Evolutionary conservation across 2,113 vertebrate species (phyloP).

Genomic region (Varanus salvator): DNA sequence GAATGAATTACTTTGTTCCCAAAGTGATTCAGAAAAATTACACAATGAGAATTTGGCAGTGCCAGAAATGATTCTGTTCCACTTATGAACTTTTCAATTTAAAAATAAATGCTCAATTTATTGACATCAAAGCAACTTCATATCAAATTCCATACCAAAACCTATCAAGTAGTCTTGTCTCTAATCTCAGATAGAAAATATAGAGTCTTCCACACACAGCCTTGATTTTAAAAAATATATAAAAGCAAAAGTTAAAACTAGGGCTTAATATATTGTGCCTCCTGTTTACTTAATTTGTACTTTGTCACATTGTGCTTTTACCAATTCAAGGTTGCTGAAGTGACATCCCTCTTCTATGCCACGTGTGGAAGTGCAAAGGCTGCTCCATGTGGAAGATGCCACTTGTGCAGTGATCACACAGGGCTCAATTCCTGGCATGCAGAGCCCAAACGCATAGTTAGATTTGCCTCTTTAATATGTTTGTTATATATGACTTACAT

Average conservation of each 20-base stretch:
- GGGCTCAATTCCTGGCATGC: no score
- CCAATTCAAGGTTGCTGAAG: no score
- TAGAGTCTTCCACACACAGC: neutral
- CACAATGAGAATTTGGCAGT: slow-evolving; percentile 19
- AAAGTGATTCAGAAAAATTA: slow-evolving; percentile 37
- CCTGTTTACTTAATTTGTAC: neutral
- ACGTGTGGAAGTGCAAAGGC: no score
- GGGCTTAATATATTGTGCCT: neutral
- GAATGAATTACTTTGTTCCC: neutral
- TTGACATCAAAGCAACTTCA: neutral
- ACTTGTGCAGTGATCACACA: no score
- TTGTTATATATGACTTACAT: neutral
- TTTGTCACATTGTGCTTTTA: neutral
- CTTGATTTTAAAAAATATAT: neutral
- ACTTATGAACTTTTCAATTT: slow-evolving; percentile 18
- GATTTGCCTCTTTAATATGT: neutral
- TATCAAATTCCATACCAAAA: neutral
- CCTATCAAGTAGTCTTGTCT: neutral
- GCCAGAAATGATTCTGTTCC: slow-evolving; percentile 26
- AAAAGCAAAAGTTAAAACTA: neutral
- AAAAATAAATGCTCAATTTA: slow-evolving; percentile 22
- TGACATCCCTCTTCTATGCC: no score
- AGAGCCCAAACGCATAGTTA: no score
- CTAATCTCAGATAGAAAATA: neutral
- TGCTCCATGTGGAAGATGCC: no score